Evolutionary conservation across 2,797 vertebrate species (phyloP).

Genomic region (Muraenolepis orangiensis): DNA sequence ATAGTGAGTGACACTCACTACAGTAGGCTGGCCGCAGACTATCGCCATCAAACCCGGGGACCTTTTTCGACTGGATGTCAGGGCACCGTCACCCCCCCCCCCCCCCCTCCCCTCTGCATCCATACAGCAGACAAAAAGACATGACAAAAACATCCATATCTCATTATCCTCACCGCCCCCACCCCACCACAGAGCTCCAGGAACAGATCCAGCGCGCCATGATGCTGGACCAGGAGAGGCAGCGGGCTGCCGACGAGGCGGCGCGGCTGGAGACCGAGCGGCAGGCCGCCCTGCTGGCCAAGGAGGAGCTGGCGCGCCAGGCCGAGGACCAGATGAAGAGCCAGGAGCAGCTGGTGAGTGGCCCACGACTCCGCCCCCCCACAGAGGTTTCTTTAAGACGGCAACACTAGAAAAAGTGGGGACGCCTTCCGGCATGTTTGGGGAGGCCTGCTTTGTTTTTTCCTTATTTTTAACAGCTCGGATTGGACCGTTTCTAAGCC

Average conservation of each 20-base stretch:
- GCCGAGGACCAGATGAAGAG: slow-evolving; percentile 83
- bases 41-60: too few relatives aligned
- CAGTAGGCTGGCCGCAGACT: too few relatives aligned
- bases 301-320: slow-evolving; percentile 87
- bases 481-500: not conserved
- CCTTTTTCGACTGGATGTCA: too few relatives aligned
- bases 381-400: not conserved
- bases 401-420: not conserved
- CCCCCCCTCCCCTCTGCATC: too few relatives aligned
- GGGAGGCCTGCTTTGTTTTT: not conserved
- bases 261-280: slow-evolving; percentile 87
- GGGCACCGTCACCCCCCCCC: too few relatives aligned
- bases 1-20: too few relatives aligned
- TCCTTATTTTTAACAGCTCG: not conserved
- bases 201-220: slow-evolving; percentile 84
- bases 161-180: not conserved
- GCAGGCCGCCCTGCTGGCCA: slow-evolving; percentile 83
- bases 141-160: too few relatives aligned
- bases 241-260: slow-evolving; percentile 81
- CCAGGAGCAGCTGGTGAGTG: slow-evolving; percentile 89
- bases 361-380: not conserved
- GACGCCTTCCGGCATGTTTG: not conserved
- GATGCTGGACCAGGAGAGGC: slow-evolving; percentile 85
- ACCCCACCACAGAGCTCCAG: slow-evolving; percentile 77
- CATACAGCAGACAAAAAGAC: too few relatives aligned